phyloP scores from a whole-genome alignment of 2,797 vertebrate genomes.

The Manis pentadactyla region DNA sequence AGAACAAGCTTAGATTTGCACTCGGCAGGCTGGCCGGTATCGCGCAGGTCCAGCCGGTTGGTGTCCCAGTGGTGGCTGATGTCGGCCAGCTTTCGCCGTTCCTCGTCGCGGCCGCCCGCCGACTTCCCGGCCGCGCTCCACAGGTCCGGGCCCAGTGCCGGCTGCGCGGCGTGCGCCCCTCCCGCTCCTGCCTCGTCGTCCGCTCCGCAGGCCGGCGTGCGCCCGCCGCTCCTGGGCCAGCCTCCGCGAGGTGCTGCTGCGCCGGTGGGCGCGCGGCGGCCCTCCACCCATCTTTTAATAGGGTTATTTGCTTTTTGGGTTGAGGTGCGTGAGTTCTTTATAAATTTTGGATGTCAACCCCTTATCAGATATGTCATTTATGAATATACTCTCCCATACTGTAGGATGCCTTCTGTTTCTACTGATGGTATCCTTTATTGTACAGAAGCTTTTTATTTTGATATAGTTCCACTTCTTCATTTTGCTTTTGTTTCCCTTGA shows the following conservation, averaged over 20 bases:
- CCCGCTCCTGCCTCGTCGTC: constrained; percentile 13
- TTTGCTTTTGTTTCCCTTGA: no score
- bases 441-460: no score
- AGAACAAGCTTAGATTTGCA: constrained; percentile 57
- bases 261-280: background rate
- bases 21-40: constrained; percentile 97
- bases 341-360: no score
- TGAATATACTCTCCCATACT: no score
- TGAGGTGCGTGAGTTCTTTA: no score
- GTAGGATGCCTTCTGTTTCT: no score
- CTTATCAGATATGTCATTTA: no score
- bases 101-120: constrained; percentile 94
- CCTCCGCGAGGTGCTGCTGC: constrained; percentile 40
- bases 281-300: no score
- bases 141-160: background rate
- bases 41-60: constrained; percentile 99
- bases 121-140: constrained; percentile 58
- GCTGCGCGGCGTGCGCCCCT: background rate
- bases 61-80: constrained; percentile 99
- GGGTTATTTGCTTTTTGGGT: no score
- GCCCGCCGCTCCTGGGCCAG: background rate
- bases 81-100: constrained; percentile 98
- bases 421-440: no score
- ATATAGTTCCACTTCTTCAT: no score
- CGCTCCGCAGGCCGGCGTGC: background rate